These are phyloP conservation scores for Canis aureus DNA, from an alignment of 2,113 vertebrate species.

Conservation along the genomic window DNA sequence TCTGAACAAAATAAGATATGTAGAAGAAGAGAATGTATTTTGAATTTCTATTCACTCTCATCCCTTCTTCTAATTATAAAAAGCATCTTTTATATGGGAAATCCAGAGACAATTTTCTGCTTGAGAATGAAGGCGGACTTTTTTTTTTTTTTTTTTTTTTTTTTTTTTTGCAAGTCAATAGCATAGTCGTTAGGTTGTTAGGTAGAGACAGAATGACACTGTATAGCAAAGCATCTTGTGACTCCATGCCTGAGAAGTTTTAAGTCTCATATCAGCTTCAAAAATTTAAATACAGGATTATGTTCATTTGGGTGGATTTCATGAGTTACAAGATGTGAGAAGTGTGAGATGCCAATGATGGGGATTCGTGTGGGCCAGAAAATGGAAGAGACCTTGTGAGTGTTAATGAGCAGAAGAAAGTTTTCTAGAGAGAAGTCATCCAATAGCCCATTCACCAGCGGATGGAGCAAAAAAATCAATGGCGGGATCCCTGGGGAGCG, in stretches of 20 bases:
- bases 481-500: too few relatives aligned
- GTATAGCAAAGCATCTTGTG: slow-evolving; percentile 28
- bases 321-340: not conserved
- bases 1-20: slow-evolving; percentile 76
- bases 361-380: not conserved
- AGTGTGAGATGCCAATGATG: not conserved
- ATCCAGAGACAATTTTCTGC: slow-evolving; percentile 75
- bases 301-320: not conserved
- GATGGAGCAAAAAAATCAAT: not conserved
- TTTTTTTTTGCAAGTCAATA: slow-evolving; percentile 63
- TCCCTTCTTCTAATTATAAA: slow-evolving; percentile 71
- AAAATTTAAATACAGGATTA: not conserved
- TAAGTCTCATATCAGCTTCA: slow-evolving; percentile 14
- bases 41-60: slow-evolving; percentile 68
- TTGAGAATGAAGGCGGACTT: slow-evolving; percentile 66
- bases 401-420: not conserved
- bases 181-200: slow-evolving; percentile 30
- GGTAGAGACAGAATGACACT: slow-evolving; percentile 56
- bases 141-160: slow-evolving; percentile 27
- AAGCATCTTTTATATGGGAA: slow-evolving; percentile 75
- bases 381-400: not conserved
- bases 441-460: not conserved
- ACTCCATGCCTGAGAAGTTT: slow-evolving; percentile 41
- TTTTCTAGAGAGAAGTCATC: not conserved
- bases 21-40: slow-evolving; percentile 70